Base-by-base conservation (phyloP, 23 tunicate species). In the Trididemnum miniatum region DNA sequence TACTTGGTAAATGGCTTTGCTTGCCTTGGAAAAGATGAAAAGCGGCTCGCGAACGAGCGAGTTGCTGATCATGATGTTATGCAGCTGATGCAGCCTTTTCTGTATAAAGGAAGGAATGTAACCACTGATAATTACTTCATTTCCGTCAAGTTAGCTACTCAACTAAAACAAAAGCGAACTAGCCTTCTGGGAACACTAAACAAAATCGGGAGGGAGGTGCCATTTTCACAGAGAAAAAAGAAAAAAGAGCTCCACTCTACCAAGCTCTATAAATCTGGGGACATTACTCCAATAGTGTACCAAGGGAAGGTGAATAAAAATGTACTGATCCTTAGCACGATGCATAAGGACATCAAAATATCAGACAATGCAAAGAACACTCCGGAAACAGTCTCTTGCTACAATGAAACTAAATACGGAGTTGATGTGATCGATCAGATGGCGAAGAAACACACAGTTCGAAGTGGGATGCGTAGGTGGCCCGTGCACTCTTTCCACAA, bases 211-310 rank as follows among this genome's bases (percentile, higher is more conserved):
- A 69, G 75, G 31, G 75, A 69, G 31, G 75, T 69, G 75, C 75
- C 75, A 31, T 69, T 69, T 27, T n/a, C 75, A 15, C 31, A 27
- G 75, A 69, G 39, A 69, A 69, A 69, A 24, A 69, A 27, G 75
- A 69, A 69, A 69, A 37, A 69, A 69, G 75, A 69, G 9, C 75
- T 69, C 31, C 75, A 69, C 31, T 69, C 75, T 69, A 27, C 37
- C 75, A 69, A 69, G 75, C 75, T 69, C 4, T 69, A 69, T 31
- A 69, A 69, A 69, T 69, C 38, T 69, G 75, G 75, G n/a, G 75
- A 69, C 31, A 69, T 33, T 33, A 69, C 75, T 34, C 75, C 31
- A 69, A 69, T 37, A 27, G 75, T n/a, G 37, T 69, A 69, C 75
- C 75, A 69, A 37, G 75, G 75, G 31, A 69, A 69, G 75, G 75